Evolutionary conservation across 2,113 vertebrate species (phyloP), one percentile per base, ranked within the genome.

Genomic region (Scomber colias): DNA sequence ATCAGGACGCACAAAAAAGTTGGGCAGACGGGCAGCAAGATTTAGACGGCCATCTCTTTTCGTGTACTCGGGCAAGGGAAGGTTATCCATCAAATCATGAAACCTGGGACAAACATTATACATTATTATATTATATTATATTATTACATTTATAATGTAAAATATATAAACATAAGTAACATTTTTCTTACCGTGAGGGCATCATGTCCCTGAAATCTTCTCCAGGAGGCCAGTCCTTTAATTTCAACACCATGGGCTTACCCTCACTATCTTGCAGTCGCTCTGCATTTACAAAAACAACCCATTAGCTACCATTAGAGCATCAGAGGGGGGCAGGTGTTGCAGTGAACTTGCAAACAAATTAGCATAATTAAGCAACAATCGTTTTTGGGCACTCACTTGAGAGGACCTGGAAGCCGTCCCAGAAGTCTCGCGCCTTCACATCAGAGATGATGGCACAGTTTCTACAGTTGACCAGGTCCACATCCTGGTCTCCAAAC

Each of bases 131-230:
- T 1, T 27, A 27, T 27, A 21, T 21, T 21, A 21, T 27, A 27
- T 27, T 27, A 27, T 27, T 27, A 27, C 24, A 27, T 27, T 27
- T 27, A 27, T 27, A 27, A 27, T 27, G 3, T 27, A 14, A 40
- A 48, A 46, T 3, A 21, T 21, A 73, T 35, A 49, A 35, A 46
- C 1, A 48, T 27, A 8, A 64, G 15, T 27, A 27, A 27, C 24
- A 27, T 27, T 27, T 27, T 44, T 14, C 81, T 87, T 86, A 98
- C 98, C 98, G 94, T 19, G 97, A 97, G 64, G 96, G 97, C 98
- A 99, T 99, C 98, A 99, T 99, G 91, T 99, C 98, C 82, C 97
- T 95, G 49, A 99, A 99, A 92, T 99, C 98, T 91, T 99, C 98
- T 74, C 98, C 98, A 50, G 98, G 98, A 85, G 98, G 98, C 98